These are phyloP conservation scores for Alectura lathami DNA, from an alignment of 2,113 vertebrate genomes.

Conservation along the genomic window DNA sequence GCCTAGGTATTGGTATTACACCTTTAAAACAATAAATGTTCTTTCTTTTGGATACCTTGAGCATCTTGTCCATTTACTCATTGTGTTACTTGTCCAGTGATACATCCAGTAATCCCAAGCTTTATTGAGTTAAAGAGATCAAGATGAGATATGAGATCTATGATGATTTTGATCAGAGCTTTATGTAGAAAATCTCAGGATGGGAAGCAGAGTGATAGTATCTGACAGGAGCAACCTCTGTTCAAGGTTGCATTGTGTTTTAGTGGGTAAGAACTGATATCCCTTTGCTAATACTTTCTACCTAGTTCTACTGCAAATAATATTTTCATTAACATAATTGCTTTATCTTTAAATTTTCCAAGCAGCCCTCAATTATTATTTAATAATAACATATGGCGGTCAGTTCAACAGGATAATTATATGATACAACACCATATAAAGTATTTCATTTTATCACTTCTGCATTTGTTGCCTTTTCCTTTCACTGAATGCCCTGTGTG, in stretches of 20 bases:
- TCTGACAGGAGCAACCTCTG: not conserved
- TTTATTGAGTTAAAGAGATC: not conserved
- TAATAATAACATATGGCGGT: conserved; percentile 49
- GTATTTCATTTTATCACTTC: conserved; percentile 52
- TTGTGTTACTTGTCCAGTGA: not conserved
- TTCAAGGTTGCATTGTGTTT: not conserved
- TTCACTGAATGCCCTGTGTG: conserved; percentile 36
- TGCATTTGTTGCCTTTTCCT: conserved; percentile 25
- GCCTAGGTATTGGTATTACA: not conserved
- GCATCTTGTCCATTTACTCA: fast-evolving
- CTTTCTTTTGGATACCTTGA: not conserved
- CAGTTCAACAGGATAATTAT: conserved; percentile 72
- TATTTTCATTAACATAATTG: conserved; percentile 42
- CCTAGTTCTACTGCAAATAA: not conserved
- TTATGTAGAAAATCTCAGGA: not conserved
- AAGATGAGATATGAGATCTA: not conserved
- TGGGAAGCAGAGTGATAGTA: not conserved
- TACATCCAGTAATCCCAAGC: not conserved
- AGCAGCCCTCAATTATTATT: conserved; percentile 59
- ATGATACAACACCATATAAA: conserved; percentile 42
- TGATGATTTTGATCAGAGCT: not conserved
- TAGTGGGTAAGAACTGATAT: not conserved
- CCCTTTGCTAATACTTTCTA: not conserved
- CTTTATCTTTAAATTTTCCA: conserved; percentile 61
- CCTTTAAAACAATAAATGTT: not conserved